Evolutionary conservation across 2,888 invertebrate species (phyloP).

Genomic region (Phyllotreta cruciferae): DNA sequence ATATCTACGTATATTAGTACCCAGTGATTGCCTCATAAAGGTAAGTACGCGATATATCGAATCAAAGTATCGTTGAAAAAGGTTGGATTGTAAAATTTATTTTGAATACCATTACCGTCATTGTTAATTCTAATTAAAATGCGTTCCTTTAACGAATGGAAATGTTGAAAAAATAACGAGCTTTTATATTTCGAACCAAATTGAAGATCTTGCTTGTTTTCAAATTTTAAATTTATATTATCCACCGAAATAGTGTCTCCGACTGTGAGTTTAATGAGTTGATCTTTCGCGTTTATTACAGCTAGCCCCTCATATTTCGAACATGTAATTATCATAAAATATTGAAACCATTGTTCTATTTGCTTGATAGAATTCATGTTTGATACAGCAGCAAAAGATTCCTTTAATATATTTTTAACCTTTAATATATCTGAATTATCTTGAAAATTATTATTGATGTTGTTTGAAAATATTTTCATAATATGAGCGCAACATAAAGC

Average conservation of each 20-base stretch:
- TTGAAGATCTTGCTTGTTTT: no score
- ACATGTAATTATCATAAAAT: constrained; percentile 8
- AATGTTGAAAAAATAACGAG: no score
- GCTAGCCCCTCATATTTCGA: constrained; percentile 21
- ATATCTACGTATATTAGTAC: constrained; percentile 14
- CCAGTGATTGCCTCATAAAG: constrained; percentile 17
- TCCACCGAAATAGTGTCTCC: no score
- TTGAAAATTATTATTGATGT: constrained; percentile 16
- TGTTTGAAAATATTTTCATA: constrained; percentile 19
- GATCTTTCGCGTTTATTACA: constrained; percentile 10
- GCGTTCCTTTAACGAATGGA: no score
- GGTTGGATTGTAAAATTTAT: constrained; percentile 21
- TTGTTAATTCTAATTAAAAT: no score
- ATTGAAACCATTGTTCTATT: constrained; percentile 7
- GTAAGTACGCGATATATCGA: constrained; percentile 23
- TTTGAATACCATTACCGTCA: background rate
- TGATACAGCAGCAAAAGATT: constrained; percentile 14
- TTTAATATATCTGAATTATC: no score
- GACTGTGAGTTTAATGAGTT: constrained; percentile 1
- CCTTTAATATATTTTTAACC: constrained; percentile 18
- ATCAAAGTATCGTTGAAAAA: constrained; percentile 15
- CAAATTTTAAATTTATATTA: no score
- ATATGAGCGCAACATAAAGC: constrained; percentile 26
- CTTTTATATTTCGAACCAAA: no score
- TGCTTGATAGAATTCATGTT: constrained; percentile 3